Base-by-base conservation (phyloP, 2,797 vertebrate genomes). In the Coluber constrictor region DNA sequence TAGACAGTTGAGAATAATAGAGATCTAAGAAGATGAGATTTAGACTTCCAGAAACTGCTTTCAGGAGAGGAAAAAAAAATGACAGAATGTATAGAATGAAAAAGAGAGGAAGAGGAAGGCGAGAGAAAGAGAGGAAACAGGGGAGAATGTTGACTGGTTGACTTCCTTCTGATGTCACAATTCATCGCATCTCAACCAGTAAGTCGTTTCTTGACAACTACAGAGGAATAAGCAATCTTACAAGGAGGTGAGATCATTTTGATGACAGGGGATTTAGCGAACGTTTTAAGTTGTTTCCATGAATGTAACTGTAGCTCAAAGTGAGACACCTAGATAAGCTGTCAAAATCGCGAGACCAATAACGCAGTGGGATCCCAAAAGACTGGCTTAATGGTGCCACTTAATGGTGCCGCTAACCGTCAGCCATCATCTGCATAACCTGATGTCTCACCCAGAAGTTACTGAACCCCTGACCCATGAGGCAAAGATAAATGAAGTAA, bases 81-180 rank as follows among this genome's bases (percentile, higher is more conserved):
- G 29, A 18, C 93, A 86, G 86, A 57, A 89, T 57, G 1, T 94
- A 7, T 91, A 66, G 61, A 92, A 86, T 51, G 27, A 93, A 54
- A 55, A 29, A 51, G 63, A 92, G 88, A 55, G 20, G 51, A 47
- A 87, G 88, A 23, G 47, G 11, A 60, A 57, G 18, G 20, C 32
- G 43, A 51, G 60, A 61, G 37, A 16, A n/a, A 59, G 32, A 54
- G 29, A 79, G 56, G n/a, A 79, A 51, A n/a, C 9, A 60, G 23
- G 79, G 54, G 56, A 83, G 89, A 43, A 56, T 88, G 70, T 25
- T 93, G 74, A 37, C 43, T 56, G 32, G 83, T 63, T 61, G 70
- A 66, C 29, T 88, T 88, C 37, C 54, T 90, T 83, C 86, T 92
- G 90, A 92, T 91, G 66, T 89, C 89, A 92, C 70, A 94, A 89